Conservation (phyloP, 2,113 vertebrate species). For the Redunca redunca region DNA sequence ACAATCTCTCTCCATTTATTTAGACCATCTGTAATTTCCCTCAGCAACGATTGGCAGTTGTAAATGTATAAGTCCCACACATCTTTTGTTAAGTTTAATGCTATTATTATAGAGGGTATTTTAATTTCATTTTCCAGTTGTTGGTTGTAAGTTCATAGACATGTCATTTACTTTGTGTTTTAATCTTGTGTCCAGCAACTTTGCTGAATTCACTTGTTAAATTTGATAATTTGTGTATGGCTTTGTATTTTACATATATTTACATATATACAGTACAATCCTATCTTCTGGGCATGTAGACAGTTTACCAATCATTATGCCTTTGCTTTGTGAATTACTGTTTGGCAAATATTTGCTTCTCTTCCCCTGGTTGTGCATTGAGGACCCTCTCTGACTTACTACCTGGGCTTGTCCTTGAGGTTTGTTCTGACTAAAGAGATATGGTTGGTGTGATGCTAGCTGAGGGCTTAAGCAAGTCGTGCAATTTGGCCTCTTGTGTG, state of each 20-base stretch:
- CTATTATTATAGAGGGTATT: background rate
- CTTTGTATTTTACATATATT: background rate
- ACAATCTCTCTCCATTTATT: background rate
- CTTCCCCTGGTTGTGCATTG: background rate
- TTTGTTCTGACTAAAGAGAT: background rate
- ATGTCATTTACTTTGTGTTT: background rate
- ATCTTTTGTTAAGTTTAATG: background rate
- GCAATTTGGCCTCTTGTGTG: background rate
- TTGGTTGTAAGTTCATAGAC: background rate
- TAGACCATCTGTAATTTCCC: background rate
- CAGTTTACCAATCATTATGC: background rate
- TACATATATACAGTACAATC: background rate
- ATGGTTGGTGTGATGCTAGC: too few species aligned
- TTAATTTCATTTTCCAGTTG: background rate
- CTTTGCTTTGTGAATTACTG: background rate
- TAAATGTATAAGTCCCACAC: background rate
- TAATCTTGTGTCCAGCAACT: background rate
- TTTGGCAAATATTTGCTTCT: background rate
- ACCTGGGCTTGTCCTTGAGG: background rate
- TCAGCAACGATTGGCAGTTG: background rate
- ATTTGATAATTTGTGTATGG: background rate
- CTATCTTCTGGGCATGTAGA: background rate
- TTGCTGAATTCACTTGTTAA: background rate
- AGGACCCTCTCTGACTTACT: background rate
- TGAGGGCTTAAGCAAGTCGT: too few species aligned